These are phyloP conservation scores for Enteromius anoplus DNA, from an alignment of 2,797 vertebrate genomes.

Conservation along the genomic window DNA sequence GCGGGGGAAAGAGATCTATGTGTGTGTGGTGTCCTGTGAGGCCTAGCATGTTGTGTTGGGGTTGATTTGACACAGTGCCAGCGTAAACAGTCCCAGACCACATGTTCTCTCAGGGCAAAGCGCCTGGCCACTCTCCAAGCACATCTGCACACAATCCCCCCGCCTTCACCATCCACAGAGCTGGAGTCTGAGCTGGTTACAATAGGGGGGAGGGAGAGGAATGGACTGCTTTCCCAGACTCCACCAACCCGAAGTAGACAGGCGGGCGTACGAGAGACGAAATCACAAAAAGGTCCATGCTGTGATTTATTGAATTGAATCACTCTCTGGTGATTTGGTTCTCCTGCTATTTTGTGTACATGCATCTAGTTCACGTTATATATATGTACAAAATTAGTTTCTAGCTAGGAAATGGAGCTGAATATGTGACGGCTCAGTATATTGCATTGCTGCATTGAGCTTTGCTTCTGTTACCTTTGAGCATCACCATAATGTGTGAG, in stretches of 20 bases:
- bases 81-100: conserved; percentile 82
- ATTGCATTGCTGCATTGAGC: conserved; percentile 1
- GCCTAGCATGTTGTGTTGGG: conserved; percentile 70
- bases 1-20: conserved; percentile 56
- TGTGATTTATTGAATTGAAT: conserved; percentile 39
- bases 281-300: conserved; percentile 29
- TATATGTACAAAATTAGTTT: neutral
- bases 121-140: conserved; percentile 79
- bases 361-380: neutral
- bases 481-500: conserved; percentile 20
- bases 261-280: conserved; percentile 38
- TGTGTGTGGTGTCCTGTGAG: conserved; percentile 49
- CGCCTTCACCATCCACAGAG: conserved; percentile 67
- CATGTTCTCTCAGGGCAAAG: conserved; percentile 83
- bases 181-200: conserved; percentile 62
- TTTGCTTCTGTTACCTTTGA: conserved; percentile 24
- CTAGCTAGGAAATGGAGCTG: neutral
- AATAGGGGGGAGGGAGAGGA: neutral
- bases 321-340: conserved; percentile 8
- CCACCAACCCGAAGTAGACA: conserved; percentile 59
- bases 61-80: conserved; percentile 79
- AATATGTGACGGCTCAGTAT: neutral
- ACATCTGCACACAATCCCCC: conserved; percentile 82
- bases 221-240: conserved; percentile 67
- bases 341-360: neutral